Percentiles rank a stretch among this genome's conserved stretches.
Evolutionary conservation across 2,797 vertebrate species (phyloP).

Genomic region (Diplodus sargus): DNA sequence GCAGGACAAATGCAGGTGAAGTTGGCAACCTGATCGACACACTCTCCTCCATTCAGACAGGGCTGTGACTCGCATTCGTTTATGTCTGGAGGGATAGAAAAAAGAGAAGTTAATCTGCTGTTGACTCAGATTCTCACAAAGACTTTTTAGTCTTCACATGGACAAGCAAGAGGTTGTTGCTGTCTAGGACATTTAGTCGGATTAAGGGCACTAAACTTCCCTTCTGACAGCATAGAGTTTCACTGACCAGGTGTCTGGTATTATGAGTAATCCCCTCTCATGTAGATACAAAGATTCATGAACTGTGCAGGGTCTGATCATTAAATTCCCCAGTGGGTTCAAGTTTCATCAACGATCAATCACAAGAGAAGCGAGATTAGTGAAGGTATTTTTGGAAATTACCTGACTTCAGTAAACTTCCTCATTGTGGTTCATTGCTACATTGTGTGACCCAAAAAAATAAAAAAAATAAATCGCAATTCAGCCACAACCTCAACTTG

Average conservation of each 20-base stretch:
- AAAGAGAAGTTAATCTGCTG: slow-evolving; percentile 19
- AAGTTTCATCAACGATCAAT: slow-evolving; percentile 75
- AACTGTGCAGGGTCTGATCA: slow-evolving; percentile 62
- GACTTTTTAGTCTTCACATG: slow-evolving; percentile 30
- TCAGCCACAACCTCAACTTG: slow-evolving; percentile 54
- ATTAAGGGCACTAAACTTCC: slow-evolving; percentile 56
- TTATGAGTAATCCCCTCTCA: slow-evolving; percentile 77
- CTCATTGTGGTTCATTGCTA: slow-evolving; percentile 36
- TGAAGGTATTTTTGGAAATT: slow-evolving; percentile 49
- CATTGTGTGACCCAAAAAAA: slow-evolving; percentile 45
- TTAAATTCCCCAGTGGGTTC: slow-evolving; percentile 67
- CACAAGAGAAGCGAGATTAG: slow-evolving; percentile 46
- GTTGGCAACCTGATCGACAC: slow-evolving; percentile 85
- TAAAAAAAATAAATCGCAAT: slow-evolving; percentile 46
- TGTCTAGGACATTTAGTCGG: slow-evolving; percentile 50
- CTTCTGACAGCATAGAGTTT: slow-evolving; percentile 67
- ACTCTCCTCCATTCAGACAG: slow-evolving; percentile 91
- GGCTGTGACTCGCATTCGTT: slow-evolving; percentile 90
- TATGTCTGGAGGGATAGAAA: slow-evolving; percentile 83
- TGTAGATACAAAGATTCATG: slow-evolving; percentile 75
- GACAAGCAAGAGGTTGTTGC: slow-evolving; percentile 47
- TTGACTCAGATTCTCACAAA: slow-evolving; percentile 35
- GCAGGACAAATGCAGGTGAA: slow-evolving; percentile 90
- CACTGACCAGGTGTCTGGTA: slow-evolving; percentile 79
- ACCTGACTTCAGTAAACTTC: slow-evolving; percentile 51